A percentile compares a stretch with the other conserved stretches of the same genome.
phyloP scores from a whole-genome alignment of 2,797 vertebrate genomes.

The Epinephelus malabaricus region DNA sequence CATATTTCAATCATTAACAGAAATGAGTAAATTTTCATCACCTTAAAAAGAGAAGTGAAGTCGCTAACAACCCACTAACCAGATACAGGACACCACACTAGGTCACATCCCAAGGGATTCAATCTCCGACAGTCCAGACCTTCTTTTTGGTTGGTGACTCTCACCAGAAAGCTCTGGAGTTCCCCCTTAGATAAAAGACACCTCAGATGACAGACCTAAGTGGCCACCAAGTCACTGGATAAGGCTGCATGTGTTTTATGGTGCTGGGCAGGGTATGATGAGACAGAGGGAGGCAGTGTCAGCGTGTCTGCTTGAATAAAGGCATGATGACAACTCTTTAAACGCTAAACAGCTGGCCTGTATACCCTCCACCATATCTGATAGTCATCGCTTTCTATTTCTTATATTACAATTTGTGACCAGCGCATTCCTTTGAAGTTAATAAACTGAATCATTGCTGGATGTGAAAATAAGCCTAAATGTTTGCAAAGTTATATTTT shows the following conservation, averaged over 20 bases:
- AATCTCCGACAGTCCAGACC: neutral
- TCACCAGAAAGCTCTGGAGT: conserved; percentile 17
- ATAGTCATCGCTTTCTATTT: neutral
- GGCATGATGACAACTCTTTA: conserved; percentile 16
- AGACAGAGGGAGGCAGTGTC: neutral
- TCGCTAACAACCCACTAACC: neutral
- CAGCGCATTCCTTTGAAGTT: neutral
- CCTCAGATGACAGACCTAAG: conserved; percentile 14
- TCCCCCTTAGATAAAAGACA: conserved; percentile 27
- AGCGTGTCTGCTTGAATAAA: conserved; percentile 22
- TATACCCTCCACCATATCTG: neutral
- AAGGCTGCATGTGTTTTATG: conserved; percentile 26
- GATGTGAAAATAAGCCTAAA: neutral
- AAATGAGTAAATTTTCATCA: conserved; percentile 14
- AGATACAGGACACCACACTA: conserved; percentile 8
- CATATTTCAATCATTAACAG: conserved; percentile 9
- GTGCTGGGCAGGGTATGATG: conserved; percentile 7
- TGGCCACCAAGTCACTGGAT: conserved; percentile 17
- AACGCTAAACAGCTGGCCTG: conserved; percentile 21
- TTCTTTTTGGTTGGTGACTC: neutral
- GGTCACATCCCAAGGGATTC: conserved; percentile 3
- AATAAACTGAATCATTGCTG: neutral
- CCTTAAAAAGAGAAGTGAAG: conserved; percentile 20
- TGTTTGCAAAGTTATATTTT: neutral
- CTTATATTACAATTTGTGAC: neutral